Base-by-base conservation (phyloP, 1,140 invertebrate species). In the Bombus fervidus region DNA sequence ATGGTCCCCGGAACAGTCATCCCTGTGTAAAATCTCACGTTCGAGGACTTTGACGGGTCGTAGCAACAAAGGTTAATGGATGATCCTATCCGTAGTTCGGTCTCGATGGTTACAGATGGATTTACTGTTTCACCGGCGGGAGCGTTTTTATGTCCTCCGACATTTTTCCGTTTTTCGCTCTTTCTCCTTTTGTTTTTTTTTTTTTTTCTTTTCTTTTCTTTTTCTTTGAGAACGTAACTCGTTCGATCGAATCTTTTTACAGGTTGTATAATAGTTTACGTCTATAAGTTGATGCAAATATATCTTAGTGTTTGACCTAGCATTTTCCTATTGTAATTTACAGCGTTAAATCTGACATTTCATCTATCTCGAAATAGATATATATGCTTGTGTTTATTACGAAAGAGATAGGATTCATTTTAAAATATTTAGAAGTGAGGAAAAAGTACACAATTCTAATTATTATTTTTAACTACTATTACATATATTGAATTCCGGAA, bases 61-160 rank as follows among this genome's bases (percentile, higher is more conserved):
- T 83, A 59, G 75, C 66, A 84, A 79, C 75, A 59, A 79, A 79
- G n/a, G 47, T 84, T 78, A 84, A 79, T 84, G 83, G 76, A 84
- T 84, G 66, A 71, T 78, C 76, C 76, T 37, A 71, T 43, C n/a
- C 28, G 3, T 39, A 2, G 34, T 28, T 83, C 43, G 25, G 13
- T 41, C 31, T 81, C 66, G 47, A 62, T 81, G 79, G 68, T 53
- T 73, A 47, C 28, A n/a, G 68, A 69, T 73, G 68, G 15, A 57
- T 81, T 59, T 72, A 81, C 37, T 59, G 68, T 69, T 66, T 6
- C 39, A 43, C n/a, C 4, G 9, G 25, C 13, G 28, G 6, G 0
- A 62, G 25, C 39, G 25, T 39, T 81, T 71, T 73, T 81, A 41
- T 37, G 37, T 72, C 59, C 3, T n/a, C 18, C 15, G n/a, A 15